Evolutionary conservation across 2,113 vertebrate species (phyloP).

Genomic region (Lophochroa leadbeateri): DNA sequence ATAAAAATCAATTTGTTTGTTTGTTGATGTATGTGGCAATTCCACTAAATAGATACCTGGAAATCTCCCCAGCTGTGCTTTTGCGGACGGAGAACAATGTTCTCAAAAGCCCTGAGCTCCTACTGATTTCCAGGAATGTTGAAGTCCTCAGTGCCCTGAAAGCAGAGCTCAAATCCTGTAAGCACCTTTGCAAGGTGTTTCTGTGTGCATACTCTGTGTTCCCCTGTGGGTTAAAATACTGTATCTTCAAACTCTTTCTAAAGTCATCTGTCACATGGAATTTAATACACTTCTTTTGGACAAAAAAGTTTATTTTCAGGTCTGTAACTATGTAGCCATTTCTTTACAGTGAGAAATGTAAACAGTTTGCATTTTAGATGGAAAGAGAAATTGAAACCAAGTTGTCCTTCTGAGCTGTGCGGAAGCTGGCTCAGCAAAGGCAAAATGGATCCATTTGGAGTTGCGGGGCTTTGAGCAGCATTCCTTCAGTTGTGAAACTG

Average conservation of each 20-base stretch:
- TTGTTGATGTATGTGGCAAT: not conserved
- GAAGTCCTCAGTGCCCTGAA: not conserved
- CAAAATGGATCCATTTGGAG: not conserved
- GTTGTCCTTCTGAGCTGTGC: slow-evolving; percentile 69
- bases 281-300: not conserved
- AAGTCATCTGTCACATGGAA: not conserved
- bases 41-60: not conserved
- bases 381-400: slow-evolving; percentile 52
- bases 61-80: not conserved
- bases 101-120: not conserved
- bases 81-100: not conserved
- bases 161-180: not conserved
- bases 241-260: not conserved
- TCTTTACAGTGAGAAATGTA: slow-evolving; percentile 13
- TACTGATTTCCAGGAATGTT: not conserved
- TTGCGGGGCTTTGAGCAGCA: not conserved
- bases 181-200: not conserved
- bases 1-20: not conserved
- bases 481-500: not conserved
- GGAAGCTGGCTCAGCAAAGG: slow-evolving; percentile 32
- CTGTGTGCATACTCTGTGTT: not conserved
- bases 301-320: not conserved
- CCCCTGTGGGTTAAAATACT: not conserved
- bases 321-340: not conserved
- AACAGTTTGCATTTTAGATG: not conserved